Evolutionary conservation across 2,888 invertebrate species (phyloP).

Genomic region (Scotopteryx bipunctaria): DNA sequence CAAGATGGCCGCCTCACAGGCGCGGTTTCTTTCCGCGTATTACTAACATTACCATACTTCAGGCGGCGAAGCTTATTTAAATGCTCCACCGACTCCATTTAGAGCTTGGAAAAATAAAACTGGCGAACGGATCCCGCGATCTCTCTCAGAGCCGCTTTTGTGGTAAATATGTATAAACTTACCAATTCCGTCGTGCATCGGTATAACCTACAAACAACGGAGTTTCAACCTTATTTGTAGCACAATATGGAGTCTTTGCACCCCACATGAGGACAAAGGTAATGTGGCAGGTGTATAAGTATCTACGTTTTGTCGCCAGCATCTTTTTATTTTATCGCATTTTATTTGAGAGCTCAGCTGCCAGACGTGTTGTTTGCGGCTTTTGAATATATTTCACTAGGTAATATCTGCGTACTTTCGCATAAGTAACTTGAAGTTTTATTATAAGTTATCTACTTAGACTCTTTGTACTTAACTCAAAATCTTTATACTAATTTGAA

Average conservation of each 20-base stretch:
- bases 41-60: constrained; percentile 83
- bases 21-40: constrained; percentile 79
- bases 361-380: constrained; percentile 72
- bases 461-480: too few relatives aligned
- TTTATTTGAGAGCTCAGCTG: constrained; percentile 81
- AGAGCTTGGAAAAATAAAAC: constrained; percentile 83
- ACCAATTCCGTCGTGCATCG: constrained; percentile 49
- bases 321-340: constrained; percentile 80
- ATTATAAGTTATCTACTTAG: too few relatives aligned
- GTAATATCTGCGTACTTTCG: constrained; percentile 44
- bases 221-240: constrained; percentile 48
- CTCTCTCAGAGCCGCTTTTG: constrained; percentile 82
- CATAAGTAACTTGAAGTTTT: constrained; percentile 38
- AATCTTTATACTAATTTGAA: too few relatives aligned
- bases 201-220: constrained; percentile 24
- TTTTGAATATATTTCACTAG: constrained; percentile 59
- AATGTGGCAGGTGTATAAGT: constrained; percentile 65
- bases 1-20: constrained; percentile 73
- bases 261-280: constrained; percentile 15
- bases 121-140: constrained; percentile 78
- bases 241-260: constrained; percentile 22
- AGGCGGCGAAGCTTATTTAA: constrained; percentile 82
- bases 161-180: constrained; percentile 82
- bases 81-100: constrained; percentile 84
- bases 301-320: constrained; percentile 77